phyloP scores from a whole-genome alignment of 2,888 invertebrate genomes.

The Agriopis marginaria region DNA sequence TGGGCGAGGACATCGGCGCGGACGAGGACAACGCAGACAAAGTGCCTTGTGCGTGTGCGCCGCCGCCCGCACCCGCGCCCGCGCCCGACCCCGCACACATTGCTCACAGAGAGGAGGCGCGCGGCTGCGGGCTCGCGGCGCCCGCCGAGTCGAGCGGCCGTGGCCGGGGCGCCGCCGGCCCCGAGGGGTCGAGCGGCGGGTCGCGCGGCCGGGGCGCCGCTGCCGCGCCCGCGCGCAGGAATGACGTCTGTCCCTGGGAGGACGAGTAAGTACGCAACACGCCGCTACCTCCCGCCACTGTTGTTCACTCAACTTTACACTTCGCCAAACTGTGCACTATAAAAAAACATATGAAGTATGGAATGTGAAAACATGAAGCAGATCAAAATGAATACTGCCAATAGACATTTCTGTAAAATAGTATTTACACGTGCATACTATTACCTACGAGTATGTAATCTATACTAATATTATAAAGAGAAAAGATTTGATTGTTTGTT shows the following conservation, averaged over 20 bases:
- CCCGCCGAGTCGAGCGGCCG: conserved; percentile 78
- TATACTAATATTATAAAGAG: no score
- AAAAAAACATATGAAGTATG: not conserved
- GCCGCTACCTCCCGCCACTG: not conserved
- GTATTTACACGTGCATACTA: no score
- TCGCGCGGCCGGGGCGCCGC: conserved; percentile 55
- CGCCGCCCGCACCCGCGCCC: conserved; percentile 12
- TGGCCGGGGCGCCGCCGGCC: conserved; percentile 35
- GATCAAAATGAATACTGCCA: not conserved
- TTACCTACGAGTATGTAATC: no score
- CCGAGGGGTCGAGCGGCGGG: conserved; percentile 69
- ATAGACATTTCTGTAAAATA: no score
- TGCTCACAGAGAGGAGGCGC: conserved; percentile 71
- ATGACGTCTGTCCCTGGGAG: conserved; percentile 97
- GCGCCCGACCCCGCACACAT: conserved; percentile 61
- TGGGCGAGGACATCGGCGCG: conserved; percentile 89
- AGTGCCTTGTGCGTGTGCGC: conserved; percentile 75
- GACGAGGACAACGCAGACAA: conserved; percentile 88
- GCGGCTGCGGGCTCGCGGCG: conserved; percentile 40
- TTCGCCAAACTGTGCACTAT: conserved; percentile 8
- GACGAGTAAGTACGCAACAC: conserved; percentile 92
- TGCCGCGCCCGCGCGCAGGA: conserved; percentile 82
- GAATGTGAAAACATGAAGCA: not conserved
- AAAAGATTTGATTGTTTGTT: no score
- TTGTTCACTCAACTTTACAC: not conserved